Conservation (phyloP, 2,888 invertebrate genomes). For the Dolichopus griseipennis region DNA sequence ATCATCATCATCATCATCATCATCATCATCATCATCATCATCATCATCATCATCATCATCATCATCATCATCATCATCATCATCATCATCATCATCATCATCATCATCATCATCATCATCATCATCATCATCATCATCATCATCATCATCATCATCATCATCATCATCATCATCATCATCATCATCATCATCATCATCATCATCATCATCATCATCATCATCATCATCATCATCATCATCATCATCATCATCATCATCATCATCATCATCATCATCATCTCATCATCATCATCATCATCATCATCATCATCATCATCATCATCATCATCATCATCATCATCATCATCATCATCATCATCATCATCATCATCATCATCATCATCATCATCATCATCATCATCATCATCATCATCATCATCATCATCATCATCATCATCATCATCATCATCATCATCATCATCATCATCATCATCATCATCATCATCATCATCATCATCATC, state of each 20-base stretch:
- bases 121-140: conserved; percentile 6
- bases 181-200: conserved; percentile 6
- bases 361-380: conserved; percentile 6
- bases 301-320: conserved; percentile 6
- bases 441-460: conserved; percentile 6
- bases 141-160: conserved; percentile 6
- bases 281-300: conserved; percentile 6
- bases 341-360: conserved; percentile 6
- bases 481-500: conserved; percentile 6
- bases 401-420: conserved; percentile 6
- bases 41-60: conserved; percentile 6
- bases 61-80: conserved; percentile 6
- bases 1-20: conserved; percentile 6
- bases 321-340: conserved; percentile 6
- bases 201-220: conserved; percentile 6
- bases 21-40: conserved; percentile 6
- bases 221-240: conserved; percentile 6
- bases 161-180: too few species aligned
- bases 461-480: conserved; percentile 6
- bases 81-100: conserved; percentile 6
- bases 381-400: conserved; percentile 6
- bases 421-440: conserved; percentile 6
- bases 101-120: conserved; percentile 6
- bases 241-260: conserved; percentile 6
- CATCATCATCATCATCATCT: too few species aligned